Evolutionary conservation across 2,113 vertebrate species (phyloP).

Genomic region (Tylochromis polylepis): DNA sequence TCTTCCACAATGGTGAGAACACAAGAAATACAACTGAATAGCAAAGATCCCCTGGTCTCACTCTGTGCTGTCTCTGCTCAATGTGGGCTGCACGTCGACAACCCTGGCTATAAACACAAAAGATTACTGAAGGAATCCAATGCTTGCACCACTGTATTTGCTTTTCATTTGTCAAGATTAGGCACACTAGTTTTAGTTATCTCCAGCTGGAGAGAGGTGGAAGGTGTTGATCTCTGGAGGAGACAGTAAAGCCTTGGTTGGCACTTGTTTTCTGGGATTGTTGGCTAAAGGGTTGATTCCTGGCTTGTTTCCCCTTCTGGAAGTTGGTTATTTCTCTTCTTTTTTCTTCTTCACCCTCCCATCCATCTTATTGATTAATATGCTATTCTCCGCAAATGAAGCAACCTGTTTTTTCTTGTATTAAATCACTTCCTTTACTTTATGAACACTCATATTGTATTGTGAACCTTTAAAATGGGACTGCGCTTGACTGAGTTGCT

Average conservation of each 20-base stretch:
- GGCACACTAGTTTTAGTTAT: not conserved
- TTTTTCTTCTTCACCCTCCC: not conserved
- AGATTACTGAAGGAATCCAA: not conserved
- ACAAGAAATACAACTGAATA: not conserved
- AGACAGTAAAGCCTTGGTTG: not conserved
- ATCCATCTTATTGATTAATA: not conserved
- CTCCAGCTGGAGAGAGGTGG: not conserved
- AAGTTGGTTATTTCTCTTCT: not conserved
- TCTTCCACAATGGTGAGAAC: not conserved
- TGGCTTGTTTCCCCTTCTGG: not conserved
- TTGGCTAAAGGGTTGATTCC: not conserved
- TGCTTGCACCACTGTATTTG: not conserved
- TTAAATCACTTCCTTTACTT: not conserved
- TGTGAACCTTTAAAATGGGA: not conserved
- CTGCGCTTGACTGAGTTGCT: fast-evolving
- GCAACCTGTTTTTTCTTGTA: not conserved
- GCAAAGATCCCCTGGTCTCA: not conserved
- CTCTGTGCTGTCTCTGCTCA: not conserved
- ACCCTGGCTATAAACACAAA: not conserved
- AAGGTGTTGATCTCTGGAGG: not conserved
- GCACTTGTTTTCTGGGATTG: not conserved
- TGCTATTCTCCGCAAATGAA: not conserved
- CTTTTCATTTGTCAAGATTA: slow-evolving; percentile 19
- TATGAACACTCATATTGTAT: not conserved
- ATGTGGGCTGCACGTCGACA: fast-evolving